phyloP scores from a whole-genome alignment of 2,113 vertebrate species.

The Odocoileus hemionus region DNA sequence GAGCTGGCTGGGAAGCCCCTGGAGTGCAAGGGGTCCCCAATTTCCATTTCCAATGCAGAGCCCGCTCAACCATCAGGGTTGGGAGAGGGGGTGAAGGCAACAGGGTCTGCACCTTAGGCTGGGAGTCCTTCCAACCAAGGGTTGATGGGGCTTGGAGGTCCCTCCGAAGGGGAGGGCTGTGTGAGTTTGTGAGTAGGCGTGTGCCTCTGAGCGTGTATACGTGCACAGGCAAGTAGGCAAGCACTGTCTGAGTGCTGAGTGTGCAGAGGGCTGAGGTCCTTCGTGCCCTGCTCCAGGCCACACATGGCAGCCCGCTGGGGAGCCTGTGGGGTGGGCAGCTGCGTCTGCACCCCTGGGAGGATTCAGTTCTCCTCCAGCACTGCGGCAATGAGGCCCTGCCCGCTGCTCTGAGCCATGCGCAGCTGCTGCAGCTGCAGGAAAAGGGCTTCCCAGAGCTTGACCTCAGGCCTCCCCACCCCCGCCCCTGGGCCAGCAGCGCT shows the following conservation, averaged over 20 bases:
- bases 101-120: background rate
- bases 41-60: background rate
- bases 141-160: background rate
- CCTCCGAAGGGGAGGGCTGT: background rate
- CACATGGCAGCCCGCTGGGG: background rate
- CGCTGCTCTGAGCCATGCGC: background rate
- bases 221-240: background rate
- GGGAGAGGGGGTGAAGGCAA: background rate
- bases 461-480: background rate
- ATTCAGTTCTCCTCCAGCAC: background rate
- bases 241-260: background rate
- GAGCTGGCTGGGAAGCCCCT: background rate
- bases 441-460: background rate
- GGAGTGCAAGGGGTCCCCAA: background rate
- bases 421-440: constrained; percentile 43
- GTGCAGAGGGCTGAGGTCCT: background rate
- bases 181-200: background rate
- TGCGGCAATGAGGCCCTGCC: background rate
- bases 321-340: background rate
- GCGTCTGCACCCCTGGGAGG: background rate
- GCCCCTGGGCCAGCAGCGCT: background rate
- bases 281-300: background rate
- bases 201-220: background rate
- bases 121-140: background rate
- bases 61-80: background rate